These are phyloP conservation scores for Mizuhopecten yessoensis DNA, from an alignment of 1,140 invertebrate genomes.

Conservation along the genomic window DNA sequence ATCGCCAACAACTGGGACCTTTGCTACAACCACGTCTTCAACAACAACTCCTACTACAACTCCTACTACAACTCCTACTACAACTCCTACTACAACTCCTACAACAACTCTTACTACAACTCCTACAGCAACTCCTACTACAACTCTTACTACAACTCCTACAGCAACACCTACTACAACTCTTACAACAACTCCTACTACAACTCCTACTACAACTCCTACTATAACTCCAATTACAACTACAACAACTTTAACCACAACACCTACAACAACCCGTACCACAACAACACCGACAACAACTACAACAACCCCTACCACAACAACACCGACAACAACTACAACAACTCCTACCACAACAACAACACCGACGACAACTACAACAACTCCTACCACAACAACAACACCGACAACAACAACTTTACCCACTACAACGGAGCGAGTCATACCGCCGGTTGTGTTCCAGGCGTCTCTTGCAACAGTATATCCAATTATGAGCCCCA, in stretches of 20 bases:
- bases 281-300: not conserved
- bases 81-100: not conserved
- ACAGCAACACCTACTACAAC: not conserved
- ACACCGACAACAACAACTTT: not conserved
- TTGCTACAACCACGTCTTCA: not conserved
- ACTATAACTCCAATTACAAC: not conserved
- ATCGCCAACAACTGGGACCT: not conserved
- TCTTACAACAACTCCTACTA: not conserved
- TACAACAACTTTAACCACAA: not conserved
- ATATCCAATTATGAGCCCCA: slow-evolving; percentile 44
- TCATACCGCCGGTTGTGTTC: slow-evolving; percentile 40
- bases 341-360: not conserved
- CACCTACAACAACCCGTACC: not conserved
- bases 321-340: not conserved
- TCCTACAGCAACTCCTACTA: not conserved
- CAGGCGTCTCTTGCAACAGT: not conserved
- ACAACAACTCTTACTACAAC: slow-evolving; percentile 4
- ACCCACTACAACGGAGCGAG: not conserved
- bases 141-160: not conserved
- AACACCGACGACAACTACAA: not conserved
- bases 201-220: not conserved
- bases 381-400: not conserved
- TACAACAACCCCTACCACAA: not conserved
- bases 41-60: not conserved
- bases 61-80: not conserved